These are phyloP conservation scores for Chelon auratus DNA, from an alignment of 2,797 vertebrate genomes.

Conservation along the genomic window DNA sequence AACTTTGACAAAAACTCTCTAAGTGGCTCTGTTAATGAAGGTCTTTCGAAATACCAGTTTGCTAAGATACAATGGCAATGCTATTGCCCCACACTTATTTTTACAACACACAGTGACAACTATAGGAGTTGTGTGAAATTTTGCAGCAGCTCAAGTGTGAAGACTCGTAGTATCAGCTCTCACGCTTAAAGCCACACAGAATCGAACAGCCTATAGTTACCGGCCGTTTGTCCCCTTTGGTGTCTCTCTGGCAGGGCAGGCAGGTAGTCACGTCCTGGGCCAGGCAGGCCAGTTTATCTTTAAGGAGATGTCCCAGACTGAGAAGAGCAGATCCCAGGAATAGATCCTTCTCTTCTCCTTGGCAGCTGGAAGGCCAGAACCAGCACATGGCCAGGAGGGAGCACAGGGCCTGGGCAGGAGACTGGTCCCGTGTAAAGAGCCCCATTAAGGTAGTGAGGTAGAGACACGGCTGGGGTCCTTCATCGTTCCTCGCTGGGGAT, in stretches of 20 bases:
- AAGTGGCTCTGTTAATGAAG: too few relatives aligned
- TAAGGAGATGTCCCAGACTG: constrained; percentile 67
- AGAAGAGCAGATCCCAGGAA: constrained; percentile 75
- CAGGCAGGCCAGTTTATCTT: constrained; percentile 71
- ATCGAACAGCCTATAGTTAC: constrained; percentile 65
- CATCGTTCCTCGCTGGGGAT: constrained; percentile 10
- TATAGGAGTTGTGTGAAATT: constrained; percentile 43
- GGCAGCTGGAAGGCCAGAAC: constrained; percentile 68
- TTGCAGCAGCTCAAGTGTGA: constrained; percentile 31
- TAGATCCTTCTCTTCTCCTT: constrained; percentile 65
- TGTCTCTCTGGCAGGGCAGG: constrained; percentile 67
- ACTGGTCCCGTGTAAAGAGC: constrained; percentile 70
- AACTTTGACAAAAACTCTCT: too few relatives aligned
- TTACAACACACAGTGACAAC: constrained; percentile 16
- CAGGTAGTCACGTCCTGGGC: constrained; percentile 69
- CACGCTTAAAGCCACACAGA: constrained; percentile 9
- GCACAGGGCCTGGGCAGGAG: constrained; percentile 65
- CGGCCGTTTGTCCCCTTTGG: constrained; percentile 61
- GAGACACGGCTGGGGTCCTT: constrained; percentile 63
- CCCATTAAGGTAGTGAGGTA: constrained; percentile 68
- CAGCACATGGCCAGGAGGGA: constrained; percentile 79
- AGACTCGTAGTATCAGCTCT: constrained; percentile 8
- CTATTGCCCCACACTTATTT: too few relatives aligned
- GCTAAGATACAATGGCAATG: too few relatives aligned
- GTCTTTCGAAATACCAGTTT: too few relatives aligned